These are phyloP conservation scores for Amblyopsis rosae DNA, from an alignment of 2,113 vertebrate genomes.

Conservation along the genomic window DNA sequence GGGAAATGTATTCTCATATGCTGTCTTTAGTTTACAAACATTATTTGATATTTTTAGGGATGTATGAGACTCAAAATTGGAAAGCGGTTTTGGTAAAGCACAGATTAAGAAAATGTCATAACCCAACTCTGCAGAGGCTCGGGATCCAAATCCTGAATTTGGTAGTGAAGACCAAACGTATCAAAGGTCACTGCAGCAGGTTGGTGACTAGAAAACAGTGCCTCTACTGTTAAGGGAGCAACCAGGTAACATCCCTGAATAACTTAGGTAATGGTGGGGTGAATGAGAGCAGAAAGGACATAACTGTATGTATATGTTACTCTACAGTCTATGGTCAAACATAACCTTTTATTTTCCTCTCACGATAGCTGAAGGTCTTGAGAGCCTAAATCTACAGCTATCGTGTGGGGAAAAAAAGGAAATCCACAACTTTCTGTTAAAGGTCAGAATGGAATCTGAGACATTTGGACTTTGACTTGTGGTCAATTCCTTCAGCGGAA, in stretches of 20 bases:
- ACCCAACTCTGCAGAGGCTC: conserved; percentile 10
- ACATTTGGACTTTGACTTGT: conserved; percentile 5
- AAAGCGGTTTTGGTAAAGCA: neutral
- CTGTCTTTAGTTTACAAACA: conserved; percentile 14
- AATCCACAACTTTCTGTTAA: neutral
- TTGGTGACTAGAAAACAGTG: conserved; percentile 28
- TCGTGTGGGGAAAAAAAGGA: neutral
- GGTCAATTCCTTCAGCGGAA: neutral
- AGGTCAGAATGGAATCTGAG: neutral
- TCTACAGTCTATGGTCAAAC: neutral
- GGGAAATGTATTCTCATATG: conserved; percentile 15
- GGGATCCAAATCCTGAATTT: conserved; percentile 19
- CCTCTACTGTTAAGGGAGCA: conserved; percentile 58
- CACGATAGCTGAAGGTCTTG: no score
- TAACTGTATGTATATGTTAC: conserved; percentile 24
- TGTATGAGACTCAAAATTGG: neutral
- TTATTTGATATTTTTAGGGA: neutral
- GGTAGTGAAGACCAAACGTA: conserved; percentile 37
- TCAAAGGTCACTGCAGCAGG: conserved; percentile 38
- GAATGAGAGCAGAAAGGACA: neutral
- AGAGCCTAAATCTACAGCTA: neutral
- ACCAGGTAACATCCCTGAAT: conserved; percentile 24
- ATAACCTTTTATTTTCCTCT: no score
- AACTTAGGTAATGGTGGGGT: neutral
- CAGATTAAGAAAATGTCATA: conserved; percentile 4